A percentile compares a stretch with the other conserved stretches of the same genome.
phyloP scores from a whole-genome alignment of 1,140 invertebrate genomes.

The Bombyx mori region ASM3026992v2 NC_085111.1:5479501-5480000 shows the following conservation, averaged over 20 bases:
- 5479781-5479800: slow-evolving; percentile 25
- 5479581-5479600: slow-evolving; percentile 1
- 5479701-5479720: slow-evolving; percentile 35
- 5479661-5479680: slow-evolving; percentile 26
- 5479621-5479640: slow-evolving; percentile 38
- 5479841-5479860: slow-evolving; percentile 20
- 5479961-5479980: background rate
- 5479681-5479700: slow-evolving; percentile 38
- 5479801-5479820: slow-evolving; percentile 27
- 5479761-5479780: slow-evolving; percentile 6
- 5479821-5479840: slow-evolving; percentile 20
- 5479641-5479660: slow-evolving; percentile 29
- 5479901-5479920: slow-evolving; percentile 19
- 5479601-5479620: slow-evolving; percentile 34
- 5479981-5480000: slow-evolving; percentile 34
- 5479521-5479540: too few species aligned
- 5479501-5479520: background rate
- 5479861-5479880: slow-evolving; percentile 29
- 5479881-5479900: slow-evolving; percentile 25
- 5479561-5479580: slow-evolving; percentile 1
- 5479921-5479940: background rate
- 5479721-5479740: background rate
- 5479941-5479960: background rate
- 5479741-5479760: background rate
- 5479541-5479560: background rate